Evolutionary conservation across 92 coral and sea anemone genomes (phyloP).

Genomic region (Epizoanthus ramosus): DNA sequence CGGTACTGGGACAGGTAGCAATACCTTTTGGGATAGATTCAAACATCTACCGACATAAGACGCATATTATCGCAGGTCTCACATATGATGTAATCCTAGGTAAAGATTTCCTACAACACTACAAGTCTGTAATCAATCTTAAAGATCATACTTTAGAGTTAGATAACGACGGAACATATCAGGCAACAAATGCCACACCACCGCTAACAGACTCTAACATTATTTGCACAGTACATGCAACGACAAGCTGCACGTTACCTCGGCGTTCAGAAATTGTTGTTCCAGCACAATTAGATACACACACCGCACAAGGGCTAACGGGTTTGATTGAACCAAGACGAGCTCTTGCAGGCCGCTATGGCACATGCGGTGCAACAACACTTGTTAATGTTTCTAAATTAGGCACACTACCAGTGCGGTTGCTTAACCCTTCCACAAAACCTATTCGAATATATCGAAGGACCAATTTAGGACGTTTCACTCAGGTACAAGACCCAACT

Average conservation of each 20-base stretch:
- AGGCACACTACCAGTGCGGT: slow-evolving; percentile 39
- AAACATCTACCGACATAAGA: slow-evolving; percentile 25
- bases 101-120: slow-evolving; percentile 49
- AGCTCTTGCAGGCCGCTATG: slow-evolving; percentile 41
- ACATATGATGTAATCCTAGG: slow-evolving; percentile 53
- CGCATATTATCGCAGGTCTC: slow-evolving; percentile 33
- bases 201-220: background rate
- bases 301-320: slow-evolving; percentile 16
- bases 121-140: slow-evolving; percentile 42
- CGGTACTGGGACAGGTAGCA: slow-evolving; percentile 39
- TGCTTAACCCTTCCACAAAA: slow-evolving; percentile 46
- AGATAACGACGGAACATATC: background rate
- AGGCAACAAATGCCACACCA: background rate
- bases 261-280: slow-evolving; percentile 58
- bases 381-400: slow-evolving; percentile 36
- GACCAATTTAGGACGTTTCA: slow-evolving; percentile 45
- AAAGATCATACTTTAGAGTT: slow-evolving; percentile 17
- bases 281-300: slow-evolving; percentile 38
- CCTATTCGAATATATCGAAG: slow-evolving; percentile 33
- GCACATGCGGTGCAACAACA: slow-evolving; percentile 44
- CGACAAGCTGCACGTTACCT: slow-evolving; percentile 40
- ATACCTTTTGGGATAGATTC: slow-evolving; percentile 46
- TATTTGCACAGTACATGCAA: slow-evolving; percentile 21
- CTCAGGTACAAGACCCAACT: slow-evolving; percentile 11
- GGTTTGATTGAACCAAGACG: slow-evolving; percentile 58